Conservation (phyloP, 2,888 invertebrate species). For the Mellilla xanthometata region DNA sequence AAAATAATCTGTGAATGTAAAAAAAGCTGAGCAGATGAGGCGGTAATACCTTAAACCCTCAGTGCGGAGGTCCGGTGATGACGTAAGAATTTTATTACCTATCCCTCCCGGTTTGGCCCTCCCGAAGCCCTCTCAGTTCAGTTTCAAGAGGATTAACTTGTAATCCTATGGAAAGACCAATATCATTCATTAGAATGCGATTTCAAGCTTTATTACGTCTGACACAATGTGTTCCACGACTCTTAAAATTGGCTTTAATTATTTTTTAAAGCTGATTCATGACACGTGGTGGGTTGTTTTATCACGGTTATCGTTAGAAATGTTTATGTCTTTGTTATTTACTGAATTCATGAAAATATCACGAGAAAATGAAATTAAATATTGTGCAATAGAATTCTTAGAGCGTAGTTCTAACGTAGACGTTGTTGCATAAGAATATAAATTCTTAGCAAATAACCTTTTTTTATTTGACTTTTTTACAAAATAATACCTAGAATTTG, state of each 20-base stretch:
- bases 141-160: slow-evolving; percentile 78
- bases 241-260: slow-evolving; percentile 59
- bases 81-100: slow-evolving; percentile 75
- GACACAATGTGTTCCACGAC: slow-evolving; percentile 40
- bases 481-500: no score
- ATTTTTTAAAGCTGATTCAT: slow-evolving; percentile 51
- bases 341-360: no score
- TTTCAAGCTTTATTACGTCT: slow-evolving; percentile 38
- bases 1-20: slow-evolving; percentile 45
- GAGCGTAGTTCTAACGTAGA: no score
- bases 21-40: slow-evolving; percentile 56
- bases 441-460: no score
- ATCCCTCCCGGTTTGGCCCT: slow-evolving; percentile 34
- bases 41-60: slow-evolving; percentile 56
- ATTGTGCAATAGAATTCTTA: no score
- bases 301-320: neutral
- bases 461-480: no score
- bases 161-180: slow-evolving; percentile 75
- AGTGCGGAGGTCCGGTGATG: slow-evolving; percentile 54
- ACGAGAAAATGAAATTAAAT: no score
- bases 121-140: slow-evolving; percentile 42
- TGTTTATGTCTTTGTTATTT: no score
- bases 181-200: slow-evolving; percentile 78
- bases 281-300: neutral
- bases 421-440: no score